Evolutionary conservation across 2,888 invertebrate species (phyloP), one percentile per base, ranked within the genome.

Genomic region (Thera obeliscata): DNA sequence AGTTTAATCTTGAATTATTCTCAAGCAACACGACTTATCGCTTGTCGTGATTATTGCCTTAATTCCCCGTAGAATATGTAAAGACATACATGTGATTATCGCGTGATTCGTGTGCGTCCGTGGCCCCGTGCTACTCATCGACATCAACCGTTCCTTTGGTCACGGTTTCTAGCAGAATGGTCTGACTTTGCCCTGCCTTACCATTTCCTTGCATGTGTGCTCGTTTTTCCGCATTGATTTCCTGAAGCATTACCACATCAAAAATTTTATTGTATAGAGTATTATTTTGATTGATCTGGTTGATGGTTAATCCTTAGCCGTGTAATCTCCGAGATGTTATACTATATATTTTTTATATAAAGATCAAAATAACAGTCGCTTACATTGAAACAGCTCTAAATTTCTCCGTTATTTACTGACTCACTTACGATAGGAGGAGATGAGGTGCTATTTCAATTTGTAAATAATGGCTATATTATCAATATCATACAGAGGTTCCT

Each of bases 121-220:
- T 78, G 79, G 79, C 81, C 78, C 74, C 71, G 70, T 74, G 72
- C 73, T 77, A 74, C 74, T 77, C 75, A 79, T 76, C 74, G 75
- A 80, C 76, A 82, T 82, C 76, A 80, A 74, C 75, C 69, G 73
- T 69, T 73, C 68, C 64, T 74, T 22, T 76, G 76, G 80, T 82
- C 83, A 83, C 80, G 81, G 82, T 78, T 80, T 80, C 80, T 76
- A 76, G 76, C 67, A 76, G 76, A 77, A 74, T 72, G 56, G 62
- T 69, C 66, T 54, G 60, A 62, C 63, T 63, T 55, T 22, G 64
- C 59, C 68, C 61, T 69, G 57, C 60, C 54, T 70, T 69, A 59
- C 61, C 48, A 70, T 75, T 74, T 75, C 66, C 73, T 72, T 72
- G 62, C 66, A 68, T 43, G 55, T 58, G 54, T 41, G 54, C 60